phyloP scores from a whole-genome alignment of 2,113 vertebrate species.

The Formicarius rufipectus region DNA sequence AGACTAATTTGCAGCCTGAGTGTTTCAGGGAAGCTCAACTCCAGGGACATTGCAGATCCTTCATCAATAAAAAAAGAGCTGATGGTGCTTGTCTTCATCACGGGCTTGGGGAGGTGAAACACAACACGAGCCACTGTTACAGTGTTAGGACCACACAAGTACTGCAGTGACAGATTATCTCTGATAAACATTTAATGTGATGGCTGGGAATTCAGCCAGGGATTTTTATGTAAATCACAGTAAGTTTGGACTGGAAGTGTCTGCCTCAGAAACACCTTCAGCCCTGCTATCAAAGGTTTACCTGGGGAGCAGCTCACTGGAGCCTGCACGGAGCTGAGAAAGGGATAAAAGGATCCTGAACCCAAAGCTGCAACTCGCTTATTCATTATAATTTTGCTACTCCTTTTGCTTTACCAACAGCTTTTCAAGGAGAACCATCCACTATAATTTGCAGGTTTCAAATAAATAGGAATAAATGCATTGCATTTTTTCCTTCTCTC shows the following conservation, averaged over 20 bases:
- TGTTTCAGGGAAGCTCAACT: neutral
- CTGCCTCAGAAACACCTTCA: neutral
- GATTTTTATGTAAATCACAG: constrained; percentile 7
- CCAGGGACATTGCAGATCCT: neutral
- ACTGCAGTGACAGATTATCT: neutral
- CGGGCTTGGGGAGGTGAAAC: neutral
- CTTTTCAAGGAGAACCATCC: neutral
- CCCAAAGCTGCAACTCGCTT: neutral
- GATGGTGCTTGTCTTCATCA: neutral
- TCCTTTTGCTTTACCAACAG: neutral
- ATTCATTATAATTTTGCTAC: neutral
- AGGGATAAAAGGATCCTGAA: neutral
- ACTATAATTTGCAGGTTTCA: neutral
- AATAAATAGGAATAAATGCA: neutral
- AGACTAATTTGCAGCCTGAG: neutral
- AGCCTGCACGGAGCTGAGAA: neutral
- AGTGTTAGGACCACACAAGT: neutral
- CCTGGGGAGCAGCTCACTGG: neutral
- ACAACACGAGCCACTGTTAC: neutral
- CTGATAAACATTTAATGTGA: neutral
- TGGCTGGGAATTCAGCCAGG: neutral
- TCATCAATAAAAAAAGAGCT: neutral
- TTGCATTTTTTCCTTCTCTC: neutral
- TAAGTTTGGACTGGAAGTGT: neutral
- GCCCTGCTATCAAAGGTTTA: neutral